Evolutionary conservation across 2,113 vertebrate genomes (phyloP), one percentile per base, ranked within the genome.

Genomic region (Lasiurus borealis): DNA sequence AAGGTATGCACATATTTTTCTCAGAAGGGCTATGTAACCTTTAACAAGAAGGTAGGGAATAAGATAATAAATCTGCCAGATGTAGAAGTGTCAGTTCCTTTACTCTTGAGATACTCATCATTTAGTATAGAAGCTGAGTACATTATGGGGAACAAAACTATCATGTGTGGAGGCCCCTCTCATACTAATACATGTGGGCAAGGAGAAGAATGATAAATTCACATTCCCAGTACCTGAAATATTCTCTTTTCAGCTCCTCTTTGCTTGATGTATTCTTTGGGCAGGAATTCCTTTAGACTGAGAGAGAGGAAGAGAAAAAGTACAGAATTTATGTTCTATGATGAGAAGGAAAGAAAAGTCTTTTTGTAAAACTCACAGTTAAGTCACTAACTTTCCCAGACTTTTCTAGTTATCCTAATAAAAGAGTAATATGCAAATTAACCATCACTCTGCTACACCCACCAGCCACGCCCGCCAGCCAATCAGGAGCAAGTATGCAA

Each of bases 231-330:
- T 98, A 99, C 99, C 99, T 99, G 99, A 97, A 99, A 99, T 97
- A 99, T 97, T 88, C 98, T 98, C 96, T 99, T 99, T 95, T 99
- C 99, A 73, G 99, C 98, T 93, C 98, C 98, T 98, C 98, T 98
- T 95, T 99, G 99, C 95, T 99, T 99, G 96, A 98, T 98, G 57
- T 99, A 99, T 96, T 99, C 99, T 98, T 99, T 99, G 80, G 99
- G 99, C 91, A 99, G 97, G 94, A 99, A 99, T 98, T 99, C 99
- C 95, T 99, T 99, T 62, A 99, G 98, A 94, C 99, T 99, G 95
- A 50, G 76, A 64, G 34, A 87, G 50, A 4, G 15, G 36, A 54
- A 52, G 78, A 18, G 21, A 82, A 82, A 82, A 88, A 23, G 8
- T 40, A 84, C 93, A n/a, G 18, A 44, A 71, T 93, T 95, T 85